phyloP scores from a whole-genome alignment of 2,888 invertebrate species.

The Adelognathus sp. region DNA sequence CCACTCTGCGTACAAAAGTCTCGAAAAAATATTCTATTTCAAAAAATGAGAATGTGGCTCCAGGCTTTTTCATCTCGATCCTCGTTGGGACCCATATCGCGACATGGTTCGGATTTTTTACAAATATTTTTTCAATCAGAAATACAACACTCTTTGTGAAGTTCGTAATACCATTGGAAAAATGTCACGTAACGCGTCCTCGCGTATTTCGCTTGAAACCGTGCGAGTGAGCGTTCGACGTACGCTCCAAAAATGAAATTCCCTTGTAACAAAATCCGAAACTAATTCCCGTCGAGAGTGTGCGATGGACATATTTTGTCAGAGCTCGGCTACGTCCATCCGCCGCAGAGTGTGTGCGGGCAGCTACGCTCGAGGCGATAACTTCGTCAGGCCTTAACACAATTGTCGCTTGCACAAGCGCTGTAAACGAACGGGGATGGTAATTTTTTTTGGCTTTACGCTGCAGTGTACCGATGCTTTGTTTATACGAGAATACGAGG shows the following conservation, averaged over 20 bases:
- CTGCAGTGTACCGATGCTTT: neutral
- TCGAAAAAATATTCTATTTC: neutral
- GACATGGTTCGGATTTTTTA: neutral
- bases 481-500: neutral
- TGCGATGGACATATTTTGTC: constrained; percentile 3
- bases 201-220: constrained; percentile 5
- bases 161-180: constrained; percentile 2
- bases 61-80: neutral
- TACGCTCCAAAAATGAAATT: constrained; percentile 33
- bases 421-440: constrained; percentile 10
- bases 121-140: neutral
- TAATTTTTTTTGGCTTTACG: neutral
- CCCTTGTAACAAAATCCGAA: constrained; percentile 37
- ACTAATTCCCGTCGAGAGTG: constrained; percentile 19
- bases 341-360: neutral
- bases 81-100: neutral
- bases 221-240: neutral
- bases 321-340: neutral
- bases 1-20: neutral
- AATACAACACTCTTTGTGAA: neutral
- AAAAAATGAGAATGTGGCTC: neutral
- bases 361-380: constrained; percentile 17
- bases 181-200: neutral
- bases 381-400: constrained; percentile 31
- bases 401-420: constrained; percentile 30